These are phyloP conservation scores for Cancer borealis DNA, from an alignment of 2,888 invertebrate genomes.

Conservation along the genomic window DNA sequence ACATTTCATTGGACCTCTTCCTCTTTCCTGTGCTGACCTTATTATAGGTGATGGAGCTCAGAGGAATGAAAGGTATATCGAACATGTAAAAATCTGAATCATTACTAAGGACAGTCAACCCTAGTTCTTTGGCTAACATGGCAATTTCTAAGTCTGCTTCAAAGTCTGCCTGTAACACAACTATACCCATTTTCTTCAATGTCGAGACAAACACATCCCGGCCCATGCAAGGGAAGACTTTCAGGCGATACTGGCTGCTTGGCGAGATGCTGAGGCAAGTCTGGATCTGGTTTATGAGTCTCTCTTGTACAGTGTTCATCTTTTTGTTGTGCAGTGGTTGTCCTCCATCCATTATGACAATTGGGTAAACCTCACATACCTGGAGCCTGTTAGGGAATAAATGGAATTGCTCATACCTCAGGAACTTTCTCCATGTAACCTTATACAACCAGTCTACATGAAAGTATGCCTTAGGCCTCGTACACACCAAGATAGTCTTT, in stretches of 20 bases:
- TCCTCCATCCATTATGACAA: constrained; percentile 89
- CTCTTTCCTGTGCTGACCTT: constrained; percentile 48
- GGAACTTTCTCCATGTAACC: neutral
- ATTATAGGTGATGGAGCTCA: constrained; percentile 79
- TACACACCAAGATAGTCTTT: neutral
- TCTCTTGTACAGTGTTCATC: constrained; percentile 82
- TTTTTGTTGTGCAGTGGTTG: constrained; percentile 84
- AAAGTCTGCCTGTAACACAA: constrained; percentile 87
- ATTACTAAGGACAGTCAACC: constrained; percentile 93
- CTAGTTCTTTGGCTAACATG: constrained; percentile 87
- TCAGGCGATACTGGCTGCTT: constrained; percentile 39
- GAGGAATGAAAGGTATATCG: constrained; percentile 90
- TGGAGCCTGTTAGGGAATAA: constrained; percentile 80
- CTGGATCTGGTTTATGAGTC: constrained; percentile 59
- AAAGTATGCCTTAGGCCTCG: neutral
- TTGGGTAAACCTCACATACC: constrained; percentile 86
- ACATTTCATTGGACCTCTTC: constrained; percentile 5
- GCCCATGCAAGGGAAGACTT: constrained; percentile 64
- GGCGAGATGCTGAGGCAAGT: constrained; percentile 56
- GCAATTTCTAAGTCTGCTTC: constrained; percentile 96
- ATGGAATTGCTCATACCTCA: neutral
- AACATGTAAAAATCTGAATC: constrained; percentile 97
- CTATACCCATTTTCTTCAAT: constrained; percentile 77
- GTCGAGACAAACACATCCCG: constrained; percentile 65
- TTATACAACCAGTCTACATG: neutral